Evolutionary conservation across 2,888 invertebrate species (phyloP), one percentile per base, ranked within the genome.

Genomic region (Graphium colonna): DNA sequence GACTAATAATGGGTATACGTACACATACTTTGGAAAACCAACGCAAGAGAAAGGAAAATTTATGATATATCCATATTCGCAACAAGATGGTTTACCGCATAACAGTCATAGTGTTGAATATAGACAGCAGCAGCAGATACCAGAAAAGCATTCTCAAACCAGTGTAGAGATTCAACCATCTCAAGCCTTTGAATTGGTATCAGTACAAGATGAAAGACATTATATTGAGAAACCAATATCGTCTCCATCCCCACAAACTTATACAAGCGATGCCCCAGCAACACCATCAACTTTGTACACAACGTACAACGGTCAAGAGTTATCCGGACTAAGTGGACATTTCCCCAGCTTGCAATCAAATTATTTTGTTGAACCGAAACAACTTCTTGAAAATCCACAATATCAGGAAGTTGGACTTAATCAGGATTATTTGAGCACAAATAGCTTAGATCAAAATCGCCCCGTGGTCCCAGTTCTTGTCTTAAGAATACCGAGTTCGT

Each of bases 1-100:
- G 62, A 86, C 86, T 1, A 91, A 91, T 61, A 79, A 80, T 59
- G 89, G 90, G 7, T 91, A 90, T 41, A 78, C 82, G n/a, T 90
- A 90, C 60, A 80, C 82, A 1, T 84, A 88, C 60, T 88, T 90
- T 36, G 90, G 89, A n/a, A 87, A 83, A 68, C 72, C 82, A 21
- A 65, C 71, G 0, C 79, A 86, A 62, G 81, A 86, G 21, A 82
- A 86, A 64, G 89, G 89, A 9, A 92, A 91, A 67, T 93, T 92
- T 63, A 91, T 92, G 86, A 90, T 93, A 56, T 94, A 94, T 67
- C 94, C 94, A 3, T 94, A 94, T 70, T 94, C 94, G 0, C 94
- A 94, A 71, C 87, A 92, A 52, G 92, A 94, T 63, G 92, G 93
- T 56, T 91, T 91, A 3, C 60, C 90, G 9, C 59, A 63, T 28